phyloP scores from a whole-genome alignment of 2,888 invertebrate species.

The Acleris laterana region DNA sequence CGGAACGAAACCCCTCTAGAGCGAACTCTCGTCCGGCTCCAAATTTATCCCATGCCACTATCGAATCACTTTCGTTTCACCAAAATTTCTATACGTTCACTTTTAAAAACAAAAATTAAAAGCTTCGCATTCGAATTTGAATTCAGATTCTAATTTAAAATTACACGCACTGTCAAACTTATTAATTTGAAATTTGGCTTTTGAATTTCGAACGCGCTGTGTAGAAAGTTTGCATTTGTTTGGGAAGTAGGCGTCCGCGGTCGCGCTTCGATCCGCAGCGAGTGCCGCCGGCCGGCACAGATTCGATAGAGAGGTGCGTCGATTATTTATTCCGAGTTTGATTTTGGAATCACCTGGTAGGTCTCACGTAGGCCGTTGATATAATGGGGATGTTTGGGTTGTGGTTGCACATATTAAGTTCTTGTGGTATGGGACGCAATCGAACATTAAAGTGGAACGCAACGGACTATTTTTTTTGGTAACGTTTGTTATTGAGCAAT shows the following conservation, averaged over 20 bases:
- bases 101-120: slow-evolving; percentile 38
- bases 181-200: slow-evolving; percentile 25
- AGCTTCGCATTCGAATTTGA: slow-evolving; percentile 23
- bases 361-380: slow-evolving; percentile 27
- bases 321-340: slow-evolving; percentile 36
- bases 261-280: slow-evolving; percentile 65
- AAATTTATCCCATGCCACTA: slow-evolving; percentile 37
- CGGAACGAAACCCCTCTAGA: slow-evolving; percentile 41
- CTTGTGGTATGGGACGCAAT: too few relatives aligned
- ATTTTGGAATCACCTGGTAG: slow-evolving; percentile 30
- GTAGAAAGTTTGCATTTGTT: slow-evolving; percentile 71
- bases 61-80: slow-evolving; percentile 56
- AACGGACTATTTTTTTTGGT: too few relatives aligned
- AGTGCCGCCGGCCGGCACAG: slow-evolving; percentile 61
- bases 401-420: too few relatives aligned
- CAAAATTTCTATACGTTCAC: slow-evolving; percentile 42
- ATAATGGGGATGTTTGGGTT: slow-evolving; percentile 1
- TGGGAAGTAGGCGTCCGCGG: slow-evolving; percentile 67
- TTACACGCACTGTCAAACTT: slow-evolving; percentile 12
- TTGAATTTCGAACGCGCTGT: slow-evolving; percentile 50
- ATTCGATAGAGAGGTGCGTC: slow-evolving; percentile 38
- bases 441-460: too few relatives aligned
- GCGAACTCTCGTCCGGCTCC: slow-evolving; percentile 39
- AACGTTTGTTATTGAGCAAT: too few relatives aligned
- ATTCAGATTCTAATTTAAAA: slow-evolving; percentile 42